These are phyloP conservation scores for Xenopus laevis DNA, from an alignment of 2,113 vertebrate genomes.

Conservation along the genomic window DNA sequence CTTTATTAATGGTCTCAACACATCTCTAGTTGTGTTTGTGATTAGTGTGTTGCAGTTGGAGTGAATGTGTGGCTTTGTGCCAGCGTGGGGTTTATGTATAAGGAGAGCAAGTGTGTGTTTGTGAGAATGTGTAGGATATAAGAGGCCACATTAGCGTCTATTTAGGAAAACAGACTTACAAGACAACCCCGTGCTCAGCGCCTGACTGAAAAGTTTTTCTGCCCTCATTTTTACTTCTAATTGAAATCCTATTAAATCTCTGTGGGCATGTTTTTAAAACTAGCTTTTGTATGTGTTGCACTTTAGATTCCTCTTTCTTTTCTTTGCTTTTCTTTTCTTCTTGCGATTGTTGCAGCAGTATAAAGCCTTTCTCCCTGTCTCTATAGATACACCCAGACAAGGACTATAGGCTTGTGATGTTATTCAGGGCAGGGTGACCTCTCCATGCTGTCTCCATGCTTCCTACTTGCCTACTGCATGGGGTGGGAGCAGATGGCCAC, in stretches of 20 bases:
- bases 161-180: too few species aligned
- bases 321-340: conserved; percentile 53
- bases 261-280: conserved; percentile 64
- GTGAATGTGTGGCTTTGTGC: too few species aligned
- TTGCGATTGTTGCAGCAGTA: conserved; percentile 73
- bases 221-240: conserved; percentile 52
- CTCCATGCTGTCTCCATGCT: conserved; percentile 59
- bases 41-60: too few species aligned
- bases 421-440: conserved; percentile 70
- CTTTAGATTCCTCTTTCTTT: conserved; percentile 70
- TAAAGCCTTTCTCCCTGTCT: conserved; percentile 77
- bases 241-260: conserved; percentile 72
- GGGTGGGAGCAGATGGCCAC: conserved; percentile 83
- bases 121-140: too few species aligned
- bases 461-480: conserved; percentile 70
- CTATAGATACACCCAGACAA: conserved; percentile 78
- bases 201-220: background rate
- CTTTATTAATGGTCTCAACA: too few species aligned
- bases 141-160: too few species aligned
- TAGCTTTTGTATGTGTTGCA: conserved; percentile 64
- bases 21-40: too few species aligned
- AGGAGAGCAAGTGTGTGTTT: too few species aligned
- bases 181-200: background rate
- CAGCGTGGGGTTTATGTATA: too few species aligned
- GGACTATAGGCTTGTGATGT: conserved; percentile 61